These are phyloP conservation scores for Ataeniobius toweri DNA, from an alignment of 2,797 vertebrate genomes.

Conservation along the genomic window DNA sequence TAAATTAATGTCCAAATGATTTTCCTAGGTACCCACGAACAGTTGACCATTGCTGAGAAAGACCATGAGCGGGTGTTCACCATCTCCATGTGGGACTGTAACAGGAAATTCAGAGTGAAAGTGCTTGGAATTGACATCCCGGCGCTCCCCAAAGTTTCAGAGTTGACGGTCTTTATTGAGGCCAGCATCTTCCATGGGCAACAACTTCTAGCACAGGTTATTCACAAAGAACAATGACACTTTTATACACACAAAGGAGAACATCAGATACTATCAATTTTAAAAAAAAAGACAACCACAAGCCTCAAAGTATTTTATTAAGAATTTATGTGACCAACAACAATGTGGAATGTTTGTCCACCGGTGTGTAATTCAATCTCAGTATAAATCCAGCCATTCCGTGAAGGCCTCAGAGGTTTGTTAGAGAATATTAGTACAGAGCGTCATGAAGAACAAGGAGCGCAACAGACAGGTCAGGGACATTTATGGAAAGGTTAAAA, in stretches of 20 bases:
- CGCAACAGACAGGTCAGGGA: too few species aligned
- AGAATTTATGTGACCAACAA: neutral
- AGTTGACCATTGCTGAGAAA: conserved; percentile 93
- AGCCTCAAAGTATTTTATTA: neutral
- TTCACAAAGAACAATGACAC: neutral
- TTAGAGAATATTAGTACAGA: too few species aligned
- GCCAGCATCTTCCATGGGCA: conserved; percentile 97
- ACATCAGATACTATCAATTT: neutral
- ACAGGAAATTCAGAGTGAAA: conserved; percentile 94
- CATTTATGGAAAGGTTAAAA: too few species aligned
- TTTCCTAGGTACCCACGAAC: conserved; percentile 89
- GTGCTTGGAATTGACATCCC: conserved; percentile 95
- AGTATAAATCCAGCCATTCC: too few species aligned
- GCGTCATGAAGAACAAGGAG: too few species aligned
- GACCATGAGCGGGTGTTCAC: conserved; percentile 96
- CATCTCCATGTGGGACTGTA: conserved; percentile 97
- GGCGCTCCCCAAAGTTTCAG: conserved; percentile 87
- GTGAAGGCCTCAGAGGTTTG: too few species aligned
- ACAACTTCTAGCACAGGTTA: conserved; percentile 90
- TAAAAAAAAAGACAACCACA: neutral
- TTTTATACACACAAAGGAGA: too few species aligned
- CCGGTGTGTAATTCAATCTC: too few species aligned
- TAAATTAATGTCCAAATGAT: neutral
- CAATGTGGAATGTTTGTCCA: neutral
- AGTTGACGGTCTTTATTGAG: conserved; percentile 92